phyloP scores from a whole-genome alignment of 2,888 invertebrate genomes.

The Drosophila macrospina region DNA sequence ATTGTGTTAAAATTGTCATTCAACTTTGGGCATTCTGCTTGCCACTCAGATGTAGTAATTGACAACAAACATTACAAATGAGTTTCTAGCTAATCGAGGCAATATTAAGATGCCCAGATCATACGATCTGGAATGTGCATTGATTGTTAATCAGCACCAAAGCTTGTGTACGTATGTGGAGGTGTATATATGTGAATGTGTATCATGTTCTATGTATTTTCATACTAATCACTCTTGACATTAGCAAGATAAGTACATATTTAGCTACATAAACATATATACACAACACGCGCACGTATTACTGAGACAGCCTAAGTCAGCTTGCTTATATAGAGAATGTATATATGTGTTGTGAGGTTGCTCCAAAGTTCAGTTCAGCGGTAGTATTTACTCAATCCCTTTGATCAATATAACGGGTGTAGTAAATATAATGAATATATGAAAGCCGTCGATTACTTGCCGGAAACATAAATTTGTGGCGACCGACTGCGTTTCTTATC shows the following conservation, averaged over 20 bases:
- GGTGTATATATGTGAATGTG: not conserved
- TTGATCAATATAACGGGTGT: constrained; percentile 32
- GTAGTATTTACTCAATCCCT: constrained; percentile 23
- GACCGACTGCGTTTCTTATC: constrained; percentile 8
- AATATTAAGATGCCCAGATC: not conserved
- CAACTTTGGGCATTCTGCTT: too few relatives aligned
- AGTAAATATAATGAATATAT: constrained; percentile 21
- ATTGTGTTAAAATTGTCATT: not conserved
- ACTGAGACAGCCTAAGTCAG: constrained; percentile 20
- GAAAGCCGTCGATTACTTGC: constrained; percentile 47
- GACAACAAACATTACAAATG: not conserved
- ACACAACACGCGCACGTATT: constrained; percentile 11
- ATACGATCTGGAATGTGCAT: constrained; percentile 4
- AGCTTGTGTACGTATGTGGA: not conserved
- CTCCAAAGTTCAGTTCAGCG: constrained; percentile 56
- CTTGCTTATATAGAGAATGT: not conserved
- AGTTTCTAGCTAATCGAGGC: not conserved
- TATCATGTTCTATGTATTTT: constrained; percentile 2
- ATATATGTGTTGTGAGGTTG: constrained; percentile 15
- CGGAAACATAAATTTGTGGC: constrained; percentile 44
- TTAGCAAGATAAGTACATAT: constrained; percentile 6
- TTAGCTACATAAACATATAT: constrained; percentile 4
- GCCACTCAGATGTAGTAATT: not conserved
- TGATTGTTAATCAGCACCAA: constrained; percentile 1
- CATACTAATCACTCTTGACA: not conserved